Conservation (phyloP, 2,113 vertebrate genomes). For the Ammodytes marinus region DNA sequence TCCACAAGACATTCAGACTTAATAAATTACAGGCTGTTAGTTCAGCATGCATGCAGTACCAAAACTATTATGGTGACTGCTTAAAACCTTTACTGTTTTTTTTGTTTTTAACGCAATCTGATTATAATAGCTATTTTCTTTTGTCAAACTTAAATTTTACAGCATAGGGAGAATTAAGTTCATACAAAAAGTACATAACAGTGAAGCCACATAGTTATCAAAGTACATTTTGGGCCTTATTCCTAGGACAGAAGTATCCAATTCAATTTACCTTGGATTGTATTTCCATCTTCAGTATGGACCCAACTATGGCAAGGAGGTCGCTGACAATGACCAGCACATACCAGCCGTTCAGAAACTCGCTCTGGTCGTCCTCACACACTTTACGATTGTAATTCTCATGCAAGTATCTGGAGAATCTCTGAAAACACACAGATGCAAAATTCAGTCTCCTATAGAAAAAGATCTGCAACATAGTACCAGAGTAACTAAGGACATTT, state of each 20-base stretch:
- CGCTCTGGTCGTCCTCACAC: constrained; percentile 86
- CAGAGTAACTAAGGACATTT: not conserved
- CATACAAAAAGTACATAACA: too few species aligned
- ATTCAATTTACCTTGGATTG: constrained; percentile 90
- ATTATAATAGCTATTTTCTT: not conserved
- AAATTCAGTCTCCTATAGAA: not conserved
- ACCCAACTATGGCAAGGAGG: constrained; percentile 92
- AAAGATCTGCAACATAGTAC: not conserved
- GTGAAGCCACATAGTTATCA: not conserved
- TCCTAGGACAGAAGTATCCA: not conserved
- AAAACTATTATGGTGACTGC: not conserved
- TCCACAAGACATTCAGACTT: constrained; percentile 11
- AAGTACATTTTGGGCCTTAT: not conserved
- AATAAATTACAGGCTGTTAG: not conserved
- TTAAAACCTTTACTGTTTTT: not conserved
- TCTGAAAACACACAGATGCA: constrained; percentile 76
- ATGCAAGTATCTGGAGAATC: constrained; percentile 90
- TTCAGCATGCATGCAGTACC: not conserved
- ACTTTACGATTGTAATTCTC: constrained; percentile 88
- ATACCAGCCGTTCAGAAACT: constrained; percentile 97
- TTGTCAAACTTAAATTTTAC: not conserved
- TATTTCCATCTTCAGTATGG: constrained; percentile 98
- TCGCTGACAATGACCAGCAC: constrained; percentile 94
- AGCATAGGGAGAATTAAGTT: not conserved
- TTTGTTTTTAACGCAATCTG: not conserved